Evolutionary conservation across 2,797 vertebrate species (phyloP).

Genomic region (Diplodus puntazzo): DNA sequence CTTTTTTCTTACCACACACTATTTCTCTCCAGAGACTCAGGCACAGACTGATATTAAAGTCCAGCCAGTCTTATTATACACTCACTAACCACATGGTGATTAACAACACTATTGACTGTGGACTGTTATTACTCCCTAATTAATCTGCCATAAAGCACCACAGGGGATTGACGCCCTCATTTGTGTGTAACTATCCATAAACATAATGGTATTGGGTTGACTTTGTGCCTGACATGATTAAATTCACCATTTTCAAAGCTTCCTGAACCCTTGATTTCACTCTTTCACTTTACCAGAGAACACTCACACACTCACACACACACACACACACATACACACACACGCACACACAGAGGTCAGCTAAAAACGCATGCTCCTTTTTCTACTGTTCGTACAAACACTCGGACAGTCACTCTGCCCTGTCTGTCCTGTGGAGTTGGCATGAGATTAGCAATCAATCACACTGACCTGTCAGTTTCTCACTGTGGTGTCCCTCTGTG

Average conservation of each 20-base stretch:
- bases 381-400: slow-evolving; percentile 27
- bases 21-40: neutral
- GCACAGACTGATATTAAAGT: neutral
- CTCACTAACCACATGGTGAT: slow-evolving; percentile 24
- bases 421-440: neutral
- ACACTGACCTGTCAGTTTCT: slow-evolving; percentile 11
- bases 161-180: neutral
- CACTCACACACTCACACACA: neutral
- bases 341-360: neutral
- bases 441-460: slow-evolving; percentile 35
- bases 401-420: neutral
- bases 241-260: slow-evolving; percentile 14
- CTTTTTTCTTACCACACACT: neutral
- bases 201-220: neutral
- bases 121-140: slow-evolving; percentile 45
- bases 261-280: neutral
- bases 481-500: neutral
- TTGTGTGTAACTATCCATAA: neutral
- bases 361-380: neutral
- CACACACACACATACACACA: neutral
- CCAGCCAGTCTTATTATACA: slow-evolving; percentile 1
- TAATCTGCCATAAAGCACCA: slow-evolving; percentile 16
- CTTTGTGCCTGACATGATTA: neutral
- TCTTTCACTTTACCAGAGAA: neutral
- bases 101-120: slow-evolving; percentile 9